Evolutionary conservation across 2,113 vertebrate species (phyloP).

Genomic region (Beaufortia kweichowensis): DNA sequence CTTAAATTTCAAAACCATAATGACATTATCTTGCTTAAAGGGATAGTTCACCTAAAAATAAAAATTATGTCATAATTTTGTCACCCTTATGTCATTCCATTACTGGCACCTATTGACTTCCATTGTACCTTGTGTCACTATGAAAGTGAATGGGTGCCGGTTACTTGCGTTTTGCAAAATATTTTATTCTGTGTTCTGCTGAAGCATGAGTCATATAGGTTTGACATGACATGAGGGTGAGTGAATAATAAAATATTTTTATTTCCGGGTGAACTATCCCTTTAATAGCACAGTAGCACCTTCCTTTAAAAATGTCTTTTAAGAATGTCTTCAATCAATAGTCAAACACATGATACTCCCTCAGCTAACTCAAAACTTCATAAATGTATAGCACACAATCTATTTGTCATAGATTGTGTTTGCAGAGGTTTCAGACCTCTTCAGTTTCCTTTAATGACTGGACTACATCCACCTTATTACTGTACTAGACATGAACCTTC

Average conservation of each 20-base stretch:
- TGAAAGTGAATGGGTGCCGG: no score
- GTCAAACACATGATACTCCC: not conserved
- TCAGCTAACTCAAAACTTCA: not conserved
- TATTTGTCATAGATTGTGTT: conserved; percentile 1
- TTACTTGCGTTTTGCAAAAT: no score
- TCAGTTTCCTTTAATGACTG: not conserved
- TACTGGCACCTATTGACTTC: no score
- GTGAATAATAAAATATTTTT: no score
- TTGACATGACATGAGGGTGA: no score
- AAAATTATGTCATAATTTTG: no score
- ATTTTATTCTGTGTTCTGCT: no score
- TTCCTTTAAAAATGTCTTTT: not conserved
- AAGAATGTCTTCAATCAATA: not conserved
- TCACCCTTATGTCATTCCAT: no score
- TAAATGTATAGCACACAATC: not conserved
- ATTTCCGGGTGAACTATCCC: no score
- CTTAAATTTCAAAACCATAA: not conserved
- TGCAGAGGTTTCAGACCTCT: conserved; percentile 2
- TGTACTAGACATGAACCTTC: not conserved
- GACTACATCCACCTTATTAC: not conserved
- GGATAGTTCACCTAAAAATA: no score
- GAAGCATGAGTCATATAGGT: no score
- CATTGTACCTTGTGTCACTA: no score
- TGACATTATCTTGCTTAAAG: not conserved
- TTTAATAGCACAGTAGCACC: not conserved